Percentiles rank a stretch among this genome's conserved stretches.
Evolutionary conservation across 2,113 vertebrate genomes (phyloP).

Genomic region (Callorhinus ursinus): DNA sequence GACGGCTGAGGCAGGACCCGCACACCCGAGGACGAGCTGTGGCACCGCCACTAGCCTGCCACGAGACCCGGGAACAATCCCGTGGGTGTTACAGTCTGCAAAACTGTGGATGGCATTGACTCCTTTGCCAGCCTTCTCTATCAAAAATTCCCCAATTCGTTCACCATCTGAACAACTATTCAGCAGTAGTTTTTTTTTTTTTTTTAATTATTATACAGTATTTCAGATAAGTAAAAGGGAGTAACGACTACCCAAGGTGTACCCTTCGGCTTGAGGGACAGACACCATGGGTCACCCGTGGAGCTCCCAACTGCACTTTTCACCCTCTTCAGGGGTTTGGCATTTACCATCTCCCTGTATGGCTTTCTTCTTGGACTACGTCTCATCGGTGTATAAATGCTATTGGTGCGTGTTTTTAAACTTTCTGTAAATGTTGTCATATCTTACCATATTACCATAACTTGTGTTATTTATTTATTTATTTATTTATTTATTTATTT

Average conservation of each 20-base stretch:
- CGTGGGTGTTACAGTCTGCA: neutral
- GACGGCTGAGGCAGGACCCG: accelerated
- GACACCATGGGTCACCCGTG: accelerated
- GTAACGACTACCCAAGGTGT: too few relatives aligned
- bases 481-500: too few relatives aligned
- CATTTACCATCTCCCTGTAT: neutral
- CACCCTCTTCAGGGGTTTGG: neutral
- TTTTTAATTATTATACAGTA: neutral
- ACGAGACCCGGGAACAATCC: accelerated
- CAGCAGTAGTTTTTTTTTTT: neutral
- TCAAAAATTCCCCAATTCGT: neutral
- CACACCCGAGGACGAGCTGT: neutral
- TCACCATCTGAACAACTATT: neutral
- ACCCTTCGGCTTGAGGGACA: neutral
- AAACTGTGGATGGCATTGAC: neutral
- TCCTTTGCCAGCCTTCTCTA: neutral
- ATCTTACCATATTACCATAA: accelerated
- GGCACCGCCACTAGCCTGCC: neutral
- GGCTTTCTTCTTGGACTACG: neutral
- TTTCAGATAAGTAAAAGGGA: neutral
- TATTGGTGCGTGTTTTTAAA: neutral
- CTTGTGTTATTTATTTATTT: neutral
- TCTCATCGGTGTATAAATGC: neutral
- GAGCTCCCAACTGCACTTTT: accelerated
- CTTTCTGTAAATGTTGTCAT: neutral